Percentiles rank a stretch among this genome's conserved stretches.
These are phyloP conservation scores for Microdon myrmicae DNA, from an alignment of 2,888 invertebrate genomes.

Conservation along the genomic window DNA sequence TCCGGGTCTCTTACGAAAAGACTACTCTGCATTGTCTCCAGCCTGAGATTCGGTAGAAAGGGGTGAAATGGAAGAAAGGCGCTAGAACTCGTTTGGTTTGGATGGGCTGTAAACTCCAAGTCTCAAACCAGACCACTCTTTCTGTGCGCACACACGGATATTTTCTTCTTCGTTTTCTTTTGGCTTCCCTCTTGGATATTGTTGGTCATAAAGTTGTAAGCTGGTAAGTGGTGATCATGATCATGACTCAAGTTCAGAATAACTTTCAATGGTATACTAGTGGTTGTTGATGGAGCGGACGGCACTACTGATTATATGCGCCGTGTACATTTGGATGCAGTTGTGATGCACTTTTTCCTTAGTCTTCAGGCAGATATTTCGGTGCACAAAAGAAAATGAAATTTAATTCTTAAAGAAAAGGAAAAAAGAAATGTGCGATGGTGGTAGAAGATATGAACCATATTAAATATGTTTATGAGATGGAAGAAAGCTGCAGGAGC, in stretches of 20 bases:
- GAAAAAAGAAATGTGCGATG: slow-evolving; percentile 9
- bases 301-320: slow-evolving; percentile 24
- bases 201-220: background rate
- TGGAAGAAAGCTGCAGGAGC: slow-evolving; percentile 38
- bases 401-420: slow-evolving; percentile 21
- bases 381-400: slow-evolving; percentile 48
- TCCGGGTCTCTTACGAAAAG: slow-evolving; percentile 26
- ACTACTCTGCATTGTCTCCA: slow-evolving; percentile 31
- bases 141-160: slow-evolving; percentile 24
- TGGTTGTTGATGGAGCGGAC: slow-evolving; percentile 18
- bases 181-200: slow-evolving; percentile 11
- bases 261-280: slow-evolving; percentile 39
- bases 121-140: slow-evolving; percentile 34
- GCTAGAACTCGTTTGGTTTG: slow-evolving; percentile 40
- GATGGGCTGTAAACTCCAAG: slow-evolving; percentile 23
- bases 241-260: slow-evolving; percentile 44
- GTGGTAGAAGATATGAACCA: slow-evolving; percentile 43
- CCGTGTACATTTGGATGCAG: slow-evolving; percentile 25
- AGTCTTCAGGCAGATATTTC: slow-evolving; percentile 2
- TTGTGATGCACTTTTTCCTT: slow-evolving; percentile 38
- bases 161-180: slow-evolving; percentile 33
- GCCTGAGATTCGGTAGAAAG: slow-evolving; percentile 21
- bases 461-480: slow-evolving; percentile 37
- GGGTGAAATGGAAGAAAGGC: slow-evolving; percentile 22
- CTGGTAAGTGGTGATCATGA: slow-evolving; percentile 3